A percentile compares a stretch with the other conserved stretches of the same genome.
These are phyloP conservation scores for Eciton burchellii DNA, from an alignment of 1,140 invertebrate genomes.

Conservation along the genomic window DNA sequence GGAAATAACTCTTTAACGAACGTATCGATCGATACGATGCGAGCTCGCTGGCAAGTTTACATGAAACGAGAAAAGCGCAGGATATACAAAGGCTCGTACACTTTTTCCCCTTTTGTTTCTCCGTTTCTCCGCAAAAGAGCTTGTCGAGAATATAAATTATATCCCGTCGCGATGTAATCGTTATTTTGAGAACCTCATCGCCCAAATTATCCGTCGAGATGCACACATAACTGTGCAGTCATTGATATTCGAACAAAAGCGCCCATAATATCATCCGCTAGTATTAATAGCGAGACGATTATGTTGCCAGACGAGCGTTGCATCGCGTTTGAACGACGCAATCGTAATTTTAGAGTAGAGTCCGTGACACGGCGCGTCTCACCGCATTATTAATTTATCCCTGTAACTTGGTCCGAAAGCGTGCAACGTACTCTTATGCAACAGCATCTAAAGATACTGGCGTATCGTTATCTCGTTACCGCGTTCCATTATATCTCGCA, in stretches of 20 bases:
- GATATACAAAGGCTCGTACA: background rate
- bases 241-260: background rate
- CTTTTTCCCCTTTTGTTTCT: background rate
- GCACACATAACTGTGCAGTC: background rate
- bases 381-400: constrained; percentile 59
- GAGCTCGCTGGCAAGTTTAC: background rate
- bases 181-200: background rate
- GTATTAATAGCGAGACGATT: constrained; percentile 16
- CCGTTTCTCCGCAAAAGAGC: background rate
- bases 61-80: background rate
- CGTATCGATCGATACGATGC: constrained; percentile 7
- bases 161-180: background rate
- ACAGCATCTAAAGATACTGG: constrained; percentile 49
- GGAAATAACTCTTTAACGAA: constrained; percentile 41
- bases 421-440: constrained; percentile 30
- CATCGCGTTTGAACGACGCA: too few relatives aligned
- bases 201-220: background rate
- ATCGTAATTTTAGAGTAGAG: constrained; percentile 57
- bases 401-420: constrained; percentile 2
- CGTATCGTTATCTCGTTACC: constrained; percentile 57
- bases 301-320: background rate
- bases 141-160: background rate
- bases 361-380: constrained; percentile 1
- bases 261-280: background rate
- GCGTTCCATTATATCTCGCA: constrained; percentile 40